Evolutionary conservation across 2,888 invertebrate genomes (phyloP).

Genomic region (Aethes cnicana): DNA sequence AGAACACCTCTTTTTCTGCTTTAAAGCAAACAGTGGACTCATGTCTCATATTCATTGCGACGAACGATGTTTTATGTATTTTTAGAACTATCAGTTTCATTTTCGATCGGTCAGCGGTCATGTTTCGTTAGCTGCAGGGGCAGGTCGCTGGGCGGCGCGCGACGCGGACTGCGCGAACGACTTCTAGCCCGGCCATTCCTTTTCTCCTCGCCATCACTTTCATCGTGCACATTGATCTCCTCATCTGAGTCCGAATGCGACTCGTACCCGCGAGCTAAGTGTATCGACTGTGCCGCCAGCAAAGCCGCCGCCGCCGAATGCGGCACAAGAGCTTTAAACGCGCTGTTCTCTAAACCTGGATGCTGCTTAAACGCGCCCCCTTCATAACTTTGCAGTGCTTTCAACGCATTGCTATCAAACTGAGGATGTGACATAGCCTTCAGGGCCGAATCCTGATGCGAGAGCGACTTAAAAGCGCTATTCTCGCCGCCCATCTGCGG

Average conservation of each 20-base stretch:
- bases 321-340: constrained; percentile 90
- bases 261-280: constrained; percentile 72
- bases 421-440: constrained; percentile 82
- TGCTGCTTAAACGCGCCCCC: constrained; percentile 69
- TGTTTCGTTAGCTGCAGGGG: constrained; percentile 88
- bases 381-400: constrained; percentile 70
- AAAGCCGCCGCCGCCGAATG: constrained; percentile 85
- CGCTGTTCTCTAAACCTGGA: constrained; percentile 89
- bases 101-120: constrained; percentile 78
- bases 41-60: neutral
- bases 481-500: constrained; percentile 93
- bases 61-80: too few relatives aligned
- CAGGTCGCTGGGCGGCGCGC: constrained; percentile 71
- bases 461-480: constrained; percentile 91
- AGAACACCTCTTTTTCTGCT: too few relatives aligned
- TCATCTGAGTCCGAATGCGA: constrained; percentile 86
- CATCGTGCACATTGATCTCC: constrained; percentile 93
- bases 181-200: constrained; percentile 70
- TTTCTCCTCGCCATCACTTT: constrained; percentile 85
- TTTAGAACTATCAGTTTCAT: too few relatives aligned
- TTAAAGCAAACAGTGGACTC: too few relatives aligned
- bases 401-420: constrained; percentile 82
- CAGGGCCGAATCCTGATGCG: constrained; percentile 84
- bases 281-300: constrained; percentile 74
- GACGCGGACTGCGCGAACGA: constrained; percentile 74